A percentile compares a stretch with the other conserved stretches of the same genome.
phyloP scores from a whole-genome alignment of 1,140 invertebrate genomes.

The Coelopa frigida region DNA sequence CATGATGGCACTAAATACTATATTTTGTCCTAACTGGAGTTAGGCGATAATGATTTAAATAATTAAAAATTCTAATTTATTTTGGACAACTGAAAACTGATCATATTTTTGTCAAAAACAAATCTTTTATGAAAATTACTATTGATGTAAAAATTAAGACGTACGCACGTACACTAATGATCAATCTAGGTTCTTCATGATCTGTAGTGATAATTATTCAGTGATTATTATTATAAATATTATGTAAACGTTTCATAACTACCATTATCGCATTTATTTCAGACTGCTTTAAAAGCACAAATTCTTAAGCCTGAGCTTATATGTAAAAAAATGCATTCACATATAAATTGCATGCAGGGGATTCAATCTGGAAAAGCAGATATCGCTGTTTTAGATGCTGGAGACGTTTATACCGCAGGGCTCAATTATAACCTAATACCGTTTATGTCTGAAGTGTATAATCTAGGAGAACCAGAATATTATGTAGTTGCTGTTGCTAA shows the following conservation, averaged over 20 bases:
- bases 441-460: conserved; percentile 85
- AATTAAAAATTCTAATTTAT: too few relatives aligned
- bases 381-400: conserved; percentile 82
- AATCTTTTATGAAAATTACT: too few relatives aligned
- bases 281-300: conserved; percentile 80
- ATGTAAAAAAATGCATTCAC: conserved; percentile 77
- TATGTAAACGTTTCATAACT: not conserved
- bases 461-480: conserved; percentile 75
- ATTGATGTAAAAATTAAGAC: too few relatives aligned
- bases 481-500: conserved; percentile 92
- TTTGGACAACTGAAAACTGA: too few relatives aligned
- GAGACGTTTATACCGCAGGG: conserved; percentile 89
- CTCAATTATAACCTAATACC: conserved; percentile 71
- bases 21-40: not conserved
- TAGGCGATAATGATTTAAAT: not conserved
- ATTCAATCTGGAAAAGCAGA: conserved; percentile 76
- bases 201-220: too few relatives aligned
- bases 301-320: conserved; percentile 80
- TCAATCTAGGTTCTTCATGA: too few relatives aligned
- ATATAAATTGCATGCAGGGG: conserved; percentile 84
- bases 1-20: too few relatives aligned
- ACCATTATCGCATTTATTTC: conserved; percentile 17
- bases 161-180: too few relatives aligned
- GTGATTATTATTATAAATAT: too few relatives aligned
- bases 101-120: too few relatives aligned